Evolutionary conservation across 92 coral and sea anemone species (phyloP), one percentile per base, ranked within the genome.

Genomic region (Umimayanthus kanabou): DNA sequence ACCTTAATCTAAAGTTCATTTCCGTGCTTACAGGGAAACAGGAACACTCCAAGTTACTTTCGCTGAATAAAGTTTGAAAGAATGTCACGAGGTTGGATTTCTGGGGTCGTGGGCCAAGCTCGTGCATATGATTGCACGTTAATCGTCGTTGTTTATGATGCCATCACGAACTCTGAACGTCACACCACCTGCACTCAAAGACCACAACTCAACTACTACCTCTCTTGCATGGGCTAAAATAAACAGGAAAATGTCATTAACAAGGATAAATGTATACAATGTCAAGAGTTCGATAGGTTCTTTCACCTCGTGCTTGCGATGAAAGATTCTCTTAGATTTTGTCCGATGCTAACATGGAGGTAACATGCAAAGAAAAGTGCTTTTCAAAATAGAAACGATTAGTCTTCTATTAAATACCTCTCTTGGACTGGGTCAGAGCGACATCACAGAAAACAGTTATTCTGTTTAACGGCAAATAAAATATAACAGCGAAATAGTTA

Each of bases 231-330:
- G 49, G 77, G 50, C 50, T 9, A 83, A 70, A 83, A 83, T 67
- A 83, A 83, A 70, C 87, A 83, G 87, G 77, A 70, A 82, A 83
- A 43, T 71, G 85, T 39, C 18, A 80, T 37, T 61, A 80, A 80
- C 28, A 23, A 30, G 73, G 72, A 80, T 80, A 80, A 33, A 39
- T 58, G 53, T 37, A 39, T 75, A 39, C 85, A 80, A 22, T 57
- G 87, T 83, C 87, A 83, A 83, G 50, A 70, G 25, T 70, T 83
- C 65, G 67, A 28, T 20, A 70, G 77, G 18, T 47, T 47, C 85
- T 81, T 65, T 81, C 85, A 81, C 61, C 55, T 23, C 75, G 26
- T 66, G 39, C 37, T 47, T 65, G 58, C 64, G 76, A 42, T 39
- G 85, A 81, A 39, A 81, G 85, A 66, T 40, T 66, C n/a, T 39